Evolutionary conservation across 2,888 invertebrate genomes (phyloP), one percentile per base, ranked within the genome.

Genomic region (Lottia scabra): DNA sequence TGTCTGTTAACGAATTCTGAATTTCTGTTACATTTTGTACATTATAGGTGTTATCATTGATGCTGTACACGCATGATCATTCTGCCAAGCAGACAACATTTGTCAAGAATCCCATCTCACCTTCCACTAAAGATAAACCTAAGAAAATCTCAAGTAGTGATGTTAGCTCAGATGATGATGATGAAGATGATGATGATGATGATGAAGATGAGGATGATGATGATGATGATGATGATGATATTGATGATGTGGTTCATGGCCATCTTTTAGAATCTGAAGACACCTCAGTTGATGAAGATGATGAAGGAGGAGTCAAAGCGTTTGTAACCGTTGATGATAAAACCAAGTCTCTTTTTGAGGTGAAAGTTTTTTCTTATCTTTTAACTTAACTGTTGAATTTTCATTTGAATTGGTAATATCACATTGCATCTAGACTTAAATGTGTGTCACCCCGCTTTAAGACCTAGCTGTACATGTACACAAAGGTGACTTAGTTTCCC

Each of bases 1-100:
- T n/a, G n/a, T n/a, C n/a, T n/a, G n/a, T n/a, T n/a, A n/a, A n/a
- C n/a, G 6, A n/a, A 67, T 72, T 68, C 68, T 15, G 30, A 26
- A 63, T 63, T 27, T 16, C 46, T 67, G 27, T 63, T 63, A 63
- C 38, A 38, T 15, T 46, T 30, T 67, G 19, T 10, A 67, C 3
- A 27, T 65, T 71, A 19, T 72, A 88, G 88, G 84, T 88, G 4
- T 76, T 88, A 15, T 87, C 88, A 10, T 80, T 88, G 74, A 88
- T 87, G 85, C 76, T 87, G 69, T 88, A 88, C 77, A 87, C 86
- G 0, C 80, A 85, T 30, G 85, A 86, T 26, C 76, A 72, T 13
- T 67, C 73, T 26, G 68, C 68, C 10, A 77, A 75, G n/a, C 70
- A 62, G 30, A 75, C 56, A 0, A 56, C 56, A 19, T 2, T 56